phyloP scores from a whole-genome alignment of 2,888 invertebrate genomes.

The Aspidapion aeneum region DNA sequence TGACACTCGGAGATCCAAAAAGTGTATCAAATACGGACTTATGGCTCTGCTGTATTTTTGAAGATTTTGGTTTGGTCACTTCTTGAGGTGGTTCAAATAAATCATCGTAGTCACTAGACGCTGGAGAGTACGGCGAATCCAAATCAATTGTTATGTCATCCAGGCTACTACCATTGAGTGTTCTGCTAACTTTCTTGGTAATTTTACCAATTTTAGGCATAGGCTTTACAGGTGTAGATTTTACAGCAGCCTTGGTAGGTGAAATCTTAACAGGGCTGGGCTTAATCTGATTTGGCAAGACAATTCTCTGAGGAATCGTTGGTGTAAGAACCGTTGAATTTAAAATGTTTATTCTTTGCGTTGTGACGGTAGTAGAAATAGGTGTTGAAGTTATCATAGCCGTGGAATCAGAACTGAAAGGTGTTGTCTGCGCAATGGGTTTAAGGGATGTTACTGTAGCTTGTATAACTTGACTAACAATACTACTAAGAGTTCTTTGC shows the following conservation, averaged over 20 bases:
- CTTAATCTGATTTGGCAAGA: slow-evolving; percentile 52
- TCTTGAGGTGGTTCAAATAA: slow-evolving; percentile 74
- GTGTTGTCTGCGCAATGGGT: slow-evolving; percentile 41
- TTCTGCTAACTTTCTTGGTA: slow-evolving; percentile 23
- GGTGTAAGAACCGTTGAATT: slow-evolving; percentile 42
- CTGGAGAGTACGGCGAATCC: slow-evolving; percentile 85
- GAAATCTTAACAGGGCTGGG: slow-evolving; percentile 48
- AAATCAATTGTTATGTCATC: slow-evolving; percentile 62
- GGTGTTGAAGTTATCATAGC: slow-evolving; percentile 44
- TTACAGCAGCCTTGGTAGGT: slow-evolving; percentile 56
- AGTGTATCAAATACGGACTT: slow-evolving; percentile 61
- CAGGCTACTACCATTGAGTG: slow-evolving; percentile 43
- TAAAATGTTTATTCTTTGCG: slow-evolving; percentile 44
- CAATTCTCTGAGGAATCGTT: slow-evolving; percentile 48
- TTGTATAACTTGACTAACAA: slow-evolving; percentile 29
- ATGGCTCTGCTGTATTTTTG: slow-evolving; percentile 36
- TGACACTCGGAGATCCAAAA: slow-evolving; percentile 56
- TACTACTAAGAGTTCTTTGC: slow-evolving; percentile 32
- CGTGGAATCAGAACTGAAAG: slow-evolving; percentile 40
- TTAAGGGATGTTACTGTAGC: slow-evolving; percentile 36
- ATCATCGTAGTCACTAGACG: slow-evolving; percentile 85
- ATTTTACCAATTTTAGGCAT: slow-evolving; percentile 43
- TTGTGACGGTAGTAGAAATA: slow-evolving; percentile 35
- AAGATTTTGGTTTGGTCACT: slow-evolving; percentile 28
- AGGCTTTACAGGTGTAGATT: slow-evolving; percentile 58